phyloP scores from a whole-genome alignment of 64 coral and sea anemone genomes.

The Acropora yongei region DNA sequence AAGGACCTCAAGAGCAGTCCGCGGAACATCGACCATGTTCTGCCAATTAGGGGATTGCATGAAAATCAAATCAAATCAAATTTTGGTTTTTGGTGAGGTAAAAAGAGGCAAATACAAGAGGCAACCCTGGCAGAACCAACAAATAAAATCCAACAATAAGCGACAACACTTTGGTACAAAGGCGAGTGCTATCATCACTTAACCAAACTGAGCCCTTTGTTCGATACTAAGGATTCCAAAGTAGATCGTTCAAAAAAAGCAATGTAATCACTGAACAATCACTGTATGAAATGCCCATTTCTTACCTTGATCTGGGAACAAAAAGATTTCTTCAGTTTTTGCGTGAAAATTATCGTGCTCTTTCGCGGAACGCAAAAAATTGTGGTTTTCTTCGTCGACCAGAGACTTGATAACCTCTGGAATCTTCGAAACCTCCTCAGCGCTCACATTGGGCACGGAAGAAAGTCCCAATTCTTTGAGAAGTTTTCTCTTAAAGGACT shows the following conservation, averaged over 20 bases:
- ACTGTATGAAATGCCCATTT: neutral
- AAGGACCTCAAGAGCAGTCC: too few relatives aligned
- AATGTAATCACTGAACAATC: too few relatives aligned
- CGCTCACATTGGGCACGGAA: neutral
- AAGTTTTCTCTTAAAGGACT: conserved; percentile 27
- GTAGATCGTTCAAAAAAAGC: too few relatives aligned
- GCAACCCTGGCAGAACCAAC: neutral
- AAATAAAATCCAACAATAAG: neutral
- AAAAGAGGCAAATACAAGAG: neutral
- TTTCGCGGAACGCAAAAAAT: neutral
- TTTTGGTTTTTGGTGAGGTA: too few relatives aligned
- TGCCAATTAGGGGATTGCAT: too few relatives aligned
- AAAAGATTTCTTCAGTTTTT: neutral
- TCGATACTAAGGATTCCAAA: too few relatives aligned
- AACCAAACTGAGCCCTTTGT: too few relatives aligned
- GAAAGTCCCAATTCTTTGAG: conserved; percentile 30
- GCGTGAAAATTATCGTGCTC: neutral
- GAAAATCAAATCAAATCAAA: too few relatives aligned
- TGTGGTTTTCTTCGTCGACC: conserved; percentile 4
- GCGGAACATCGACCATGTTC: too few relatives aligned
- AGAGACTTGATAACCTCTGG: neutral
- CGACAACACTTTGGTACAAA: too few relatives aligned
- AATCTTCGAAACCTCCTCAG: neutral
- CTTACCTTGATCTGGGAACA: conserved; percentile 28
- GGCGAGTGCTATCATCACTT: too few relatives aligned